Evolutionary conservation across 2,888 invertebrate species (phyloP), one percentile per base, ranked within the genome.

Genomic region (Cylloceria caligata): DNA sequence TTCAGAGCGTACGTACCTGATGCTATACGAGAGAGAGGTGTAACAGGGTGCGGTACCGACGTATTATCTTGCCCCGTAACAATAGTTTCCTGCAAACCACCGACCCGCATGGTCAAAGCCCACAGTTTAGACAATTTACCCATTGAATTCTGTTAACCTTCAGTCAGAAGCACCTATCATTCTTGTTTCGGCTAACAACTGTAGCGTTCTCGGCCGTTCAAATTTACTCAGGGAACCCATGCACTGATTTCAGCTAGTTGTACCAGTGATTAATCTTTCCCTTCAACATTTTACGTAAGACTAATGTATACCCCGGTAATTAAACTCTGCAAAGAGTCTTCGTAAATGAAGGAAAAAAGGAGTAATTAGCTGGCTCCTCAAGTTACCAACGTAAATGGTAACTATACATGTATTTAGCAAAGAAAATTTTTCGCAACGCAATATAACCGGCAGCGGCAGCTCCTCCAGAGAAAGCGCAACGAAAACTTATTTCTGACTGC

Each of bases 401-500:
- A 5, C 16, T 47, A 47, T 47, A 16, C 45, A 19, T 60, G 24
- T 52, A 64, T 76, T 65, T 49, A 24, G 16, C 19, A 16, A 16
- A 34, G 60, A 34, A 16, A 60, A 34, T 34, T 60, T 13, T 34
- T 60, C 34, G 60, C 16, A 60, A 60, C 60, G 60, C 60, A 34
- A 52, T 42, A 71, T 27, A 30, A 16, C 47, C 16, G n/a, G 27
- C 21, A 52, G 24, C 24, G 2, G 21, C 49, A 19, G 19, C 49
- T 9, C 3, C 30, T 30, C 3, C 52, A 19, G 34, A 11, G 39
- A 60, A 62, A 9, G 11, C 36, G 60, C 75, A 42, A 49, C 21
- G 24, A 67, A 75, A 71, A 71, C 69, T 65, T 80, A 57, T 76
- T 76, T 76, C 71, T 45, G 36, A 78, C 55, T 57, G 76, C 60